phyloP scores from a whole-genome alignment of 2,113 vertebrate genomes.

The Varanus komodoensis region DNA sequence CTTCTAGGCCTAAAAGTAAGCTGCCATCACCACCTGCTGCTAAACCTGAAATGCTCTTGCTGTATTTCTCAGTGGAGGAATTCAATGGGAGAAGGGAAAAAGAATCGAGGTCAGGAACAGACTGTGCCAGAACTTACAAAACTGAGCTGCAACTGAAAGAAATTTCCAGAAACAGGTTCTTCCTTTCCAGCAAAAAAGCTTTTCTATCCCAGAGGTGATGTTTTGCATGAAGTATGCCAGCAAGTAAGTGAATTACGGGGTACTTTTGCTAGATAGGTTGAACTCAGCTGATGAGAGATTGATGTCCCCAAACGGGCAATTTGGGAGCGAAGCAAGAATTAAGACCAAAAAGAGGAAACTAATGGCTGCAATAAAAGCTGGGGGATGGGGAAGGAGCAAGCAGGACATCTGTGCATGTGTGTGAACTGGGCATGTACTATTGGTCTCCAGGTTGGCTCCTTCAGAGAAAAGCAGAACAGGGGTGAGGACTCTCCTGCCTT shows the following conservation, averaged over 20 bases:
- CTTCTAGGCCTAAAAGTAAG: slow-evolving; percentile 21
- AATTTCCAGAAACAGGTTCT: slow-evolving; percentile 51
- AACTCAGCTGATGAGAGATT: slow-evolving; percentile 22
- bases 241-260: slow-evolving; percentile 14
- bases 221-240: slow-evolving; percentile 23
- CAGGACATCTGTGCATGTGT: neutral
- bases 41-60: slow-evolving; percentile 36
- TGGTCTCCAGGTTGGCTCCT: neutral
- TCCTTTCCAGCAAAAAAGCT: slow-evolving; percentile 33
- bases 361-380: neutral
- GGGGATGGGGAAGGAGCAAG: neutral
- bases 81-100: slow-evolving; percentile 6
- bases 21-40: slow-evolving; percentile 56
- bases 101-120: slow-evolving; percentile 38
- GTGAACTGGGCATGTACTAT: slow-evolving; percentile 19
- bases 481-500: neutral
- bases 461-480: neutral
- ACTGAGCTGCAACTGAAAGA: slow-evolving; percentile 42
- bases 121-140: slow-evolving; percentile 32
- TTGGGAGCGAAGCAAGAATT: neutral
- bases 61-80: slow-evolving; percentile 56
- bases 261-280: neutral
- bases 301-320: neutral
- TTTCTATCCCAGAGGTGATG: slow-evolving; percentile 19
- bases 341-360: slow-evolving; percentile 42